Conservation (phyloP, 92 coral and sea anemone genomes). For the Paramuricea clavata region DNA sequence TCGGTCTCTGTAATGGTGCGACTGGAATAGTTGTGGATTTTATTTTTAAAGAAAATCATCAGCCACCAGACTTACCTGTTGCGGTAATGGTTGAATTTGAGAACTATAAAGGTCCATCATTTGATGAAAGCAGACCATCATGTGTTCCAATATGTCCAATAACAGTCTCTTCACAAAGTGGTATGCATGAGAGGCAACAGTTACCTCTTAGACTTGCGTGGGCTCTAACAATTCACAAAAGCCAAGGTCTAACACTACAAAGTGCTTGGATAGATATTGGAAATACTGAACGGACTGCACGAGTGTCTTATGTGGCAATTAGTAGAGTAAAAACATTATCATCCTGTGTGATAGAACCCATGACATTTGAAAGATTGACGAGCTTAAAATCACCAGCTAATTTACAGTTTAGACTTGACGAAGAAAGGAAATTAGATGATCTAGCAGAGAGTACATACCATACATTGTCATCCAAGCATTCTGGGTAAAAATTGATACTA, state of each 20-base stretch:
- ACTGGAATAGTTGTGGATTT: no score
- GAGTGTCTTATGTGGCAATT: background rate
- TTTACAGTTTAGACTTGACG: no score
- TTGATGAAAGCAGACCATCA: constrained; percentile 56
- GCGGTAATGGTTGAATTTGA: constrained; percentile 67
- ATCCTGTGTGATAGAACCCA: no score
- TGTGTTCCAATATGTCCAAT: constrained; percentile 69
- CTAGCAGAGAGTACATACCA: no score
- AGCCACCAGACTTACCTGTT: no score
- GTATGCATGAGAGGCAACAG: constrained; percentile 26
- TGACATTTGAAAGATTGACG: background rate
- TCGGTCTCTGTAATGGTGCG: no score
- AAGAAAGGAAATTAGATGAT: no score
- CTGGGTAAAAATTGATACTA: no score
- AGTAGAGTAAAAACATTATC: no score
- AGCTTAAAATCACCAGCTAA: no score
- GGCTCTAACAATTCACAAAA: background rate
- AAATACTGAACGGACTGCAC: background rate
- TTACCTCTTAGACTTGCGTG: background rate
- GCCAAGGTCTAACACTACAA: background rate
- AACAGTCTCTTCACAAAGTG: constrained; percentile 48
- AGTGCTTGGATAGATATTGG: background rate
- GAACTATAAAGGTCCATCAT: constrained; percentile 62
- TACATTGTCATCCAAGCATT: no score
- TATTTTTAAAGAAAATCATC: constrained; percentile 31